Evolutionary conservation across 2,113 vertebrate genomes (phyloP).

Genomic region (Rhea pennata): DNA sequence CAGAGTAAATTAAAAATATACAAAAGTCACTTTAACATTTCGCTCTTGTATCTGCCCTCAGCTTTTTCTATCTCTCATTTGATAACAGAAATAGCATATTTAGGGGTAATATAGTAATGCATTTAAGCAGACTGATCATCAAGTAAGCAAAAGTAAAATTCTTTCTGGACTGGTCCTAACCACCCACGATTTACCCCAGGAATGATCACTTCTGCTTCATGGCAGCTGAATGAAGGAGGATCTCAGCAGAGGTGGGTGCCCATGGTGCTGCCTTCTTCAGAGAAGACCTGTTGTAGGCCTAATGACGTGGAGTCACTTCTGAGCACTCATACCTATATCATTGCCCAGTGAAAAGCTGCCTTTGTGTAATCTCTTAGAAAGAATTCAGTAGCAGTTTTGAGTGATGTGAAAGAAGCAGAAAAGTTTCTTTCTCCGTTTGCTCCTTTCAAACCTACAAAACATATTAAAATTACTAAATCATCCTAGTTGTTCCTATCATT

Average conservation of each 20-base stretch:
- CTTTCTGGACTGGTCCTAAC: no score
- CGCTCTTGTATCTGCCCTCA: rapidly evolving
- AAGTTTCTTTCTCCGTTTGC: no score
- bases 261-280: neutral
- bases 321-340: neutral
- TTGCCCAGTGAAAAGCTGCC: neutral
- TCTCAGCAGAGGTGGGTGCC: neutral
- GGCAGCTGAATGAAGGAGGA: neutral
- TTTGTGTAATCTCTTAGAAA: neutral
- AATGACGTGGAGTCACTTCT: neutral
- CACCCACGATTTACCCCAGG: no score
- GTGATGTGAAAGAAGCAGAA: no score
- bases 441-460: no score
- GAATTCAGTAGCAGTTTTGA: no score
- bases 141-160: no score
- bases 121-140: no score
- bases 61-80: neutral
- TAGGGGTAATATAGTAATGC: no score
- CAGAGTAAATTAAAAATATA: neutral
- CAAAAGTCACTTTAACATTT: neutral
- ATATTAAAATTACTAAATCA: no score
- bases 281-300: no score
- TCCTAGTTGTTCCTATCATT: no score
- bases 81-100: neutral
- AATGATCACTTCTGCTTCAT: neutral